Conservation (phyloP, 2,888 invertebrate species). For the Listrodromus nycthemerus region DNA sequence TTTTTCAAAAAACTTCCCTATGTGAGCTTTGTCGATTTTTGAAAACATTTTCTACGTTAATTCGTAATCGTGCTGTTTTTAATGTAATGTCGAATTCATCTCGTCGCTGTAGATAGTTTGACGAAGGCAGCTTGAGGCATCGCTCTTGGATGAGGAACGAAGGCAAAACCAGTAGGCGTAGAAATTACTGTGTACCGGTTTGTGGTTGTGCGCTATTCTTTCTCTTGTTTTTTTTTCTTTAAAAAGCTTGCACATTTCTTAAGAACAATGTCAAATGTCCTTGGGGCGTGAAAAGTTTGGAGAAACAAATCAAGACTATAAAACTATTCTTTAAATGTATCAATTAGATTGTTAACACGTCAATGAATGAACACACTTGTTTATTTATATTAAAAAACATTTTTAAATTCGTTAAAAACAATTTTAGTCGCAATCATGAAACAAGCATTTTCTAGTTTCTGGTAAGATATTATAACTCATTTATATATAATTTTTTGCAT, state of each 20-base stretch:
- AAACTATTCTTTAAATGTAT: constrained; percentile 34
- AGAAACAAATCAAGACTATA: constrained; percentile 22
- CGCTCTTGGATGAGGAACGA: constrained; percentile 32
- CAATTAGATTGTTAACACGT: constrained; percentile 6
- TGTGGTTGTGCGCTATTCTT: constrained; percentile 1
- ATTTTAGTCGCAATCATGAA: neutral
- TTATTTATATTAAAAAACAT: neutral
- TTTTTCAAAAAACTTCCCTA: constrained; percentile 20
- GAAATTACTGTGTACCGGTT: neutral
- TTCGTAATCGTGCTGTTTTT: constrained; percentile 10
- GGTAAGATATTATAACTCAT: no score
- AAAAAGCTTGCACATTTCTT: neutral
- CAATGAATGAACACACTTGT: constrained; percentile 19
- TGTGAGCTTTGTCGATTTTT: constrained; percentile 28
- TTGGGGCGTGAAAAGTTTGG: neutral
- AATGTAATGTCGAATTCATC: neutral
- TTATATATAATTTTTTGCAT: no score
- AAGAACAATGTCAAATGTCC: neutral
- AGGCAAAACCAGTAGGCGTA: neutral
- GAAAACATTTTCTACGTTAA: constrained; percentile 21
- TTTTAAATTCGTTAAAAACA: neutral
- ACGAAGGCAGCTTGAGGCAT: constrained; percentile 25
- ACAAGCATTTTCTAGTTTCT: no score
- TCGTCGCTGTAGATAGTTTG: constrained; percentile 11
- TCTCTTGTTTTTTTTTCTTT: neutral